phyloP scores from a whole-genome alignment of 1,140 invertebrate species.

The Drosophila suzukii region DNA sequence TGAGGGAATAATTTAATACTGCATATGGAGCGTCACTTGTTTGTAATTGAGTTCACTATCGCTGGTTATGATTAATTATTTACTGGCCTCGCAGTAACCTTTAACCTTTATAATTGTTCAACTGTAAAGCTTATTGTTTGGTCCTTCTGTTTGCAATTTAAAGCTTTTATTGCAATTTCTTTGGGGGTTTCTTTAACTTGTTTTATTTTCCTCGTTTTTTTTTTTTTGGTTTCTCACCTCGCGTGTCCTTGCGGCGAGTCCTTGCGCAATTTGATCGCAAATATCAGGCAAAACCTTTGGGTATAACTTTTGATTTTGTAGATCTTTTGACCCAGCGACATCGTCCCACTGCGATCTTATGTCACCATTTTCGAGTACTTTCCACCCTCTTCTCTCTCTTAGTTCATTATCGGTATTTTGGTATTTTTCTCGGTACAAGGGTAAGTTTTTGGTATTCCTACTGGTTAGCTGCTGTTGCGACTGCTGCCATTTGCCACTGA shows the following conservation, averaged over 20 bases:
- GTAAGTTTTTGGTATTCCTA: constrained; percentile 24
- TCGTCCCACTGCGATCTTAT: constrained; percentile 58
- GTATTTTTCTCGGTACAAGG: constrained; percentile 23
- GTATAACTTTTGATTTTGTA: constrained; percentile 79
- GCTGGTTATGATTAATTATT: constrained; percentile 28
- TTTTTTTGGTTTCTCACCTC: constrained; percentile 52
- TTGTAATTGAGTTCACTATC: constrained; percentile 36
- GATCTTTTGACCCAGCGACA: constrained; percentile 81
- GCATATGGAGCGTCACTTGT: constrained; percentile 27
- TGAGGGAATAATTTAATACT: constrained; percentile 36
- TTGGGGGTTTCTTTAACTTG: background rate
- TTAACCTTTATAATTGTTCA: constrained; percentile 4
- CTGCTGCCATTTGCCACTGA: constrained; percentile 66
- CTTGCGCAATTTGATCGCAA: constrained; percentile 71
- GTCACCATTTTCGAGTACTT: constrained; percentile 63
- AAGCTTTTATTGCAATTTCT: background rate
- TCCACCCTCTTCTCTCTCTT: constrained; percentile 10
- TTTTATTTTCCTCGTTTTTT: constrained; percentile 3
- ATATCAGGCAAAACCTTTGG: constrained; percentile 68
- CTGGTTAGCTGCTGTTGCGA: constrained; percentile 54
- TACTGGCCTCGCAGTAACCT: constrained; percentile 2
- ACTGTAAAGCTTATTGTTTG: background rate
- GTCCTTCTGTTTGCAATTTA: background rate
- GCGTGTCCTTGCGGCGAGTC: constrained; percentile 60
- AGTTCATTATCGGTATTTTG: constrained; percentile 27